Evolutionary conservation across 2,113 vertebrate species (phyloP), one percentile per base, ranked within the genome.

Genomic region (Tricholaema leucomelas): DNA sequence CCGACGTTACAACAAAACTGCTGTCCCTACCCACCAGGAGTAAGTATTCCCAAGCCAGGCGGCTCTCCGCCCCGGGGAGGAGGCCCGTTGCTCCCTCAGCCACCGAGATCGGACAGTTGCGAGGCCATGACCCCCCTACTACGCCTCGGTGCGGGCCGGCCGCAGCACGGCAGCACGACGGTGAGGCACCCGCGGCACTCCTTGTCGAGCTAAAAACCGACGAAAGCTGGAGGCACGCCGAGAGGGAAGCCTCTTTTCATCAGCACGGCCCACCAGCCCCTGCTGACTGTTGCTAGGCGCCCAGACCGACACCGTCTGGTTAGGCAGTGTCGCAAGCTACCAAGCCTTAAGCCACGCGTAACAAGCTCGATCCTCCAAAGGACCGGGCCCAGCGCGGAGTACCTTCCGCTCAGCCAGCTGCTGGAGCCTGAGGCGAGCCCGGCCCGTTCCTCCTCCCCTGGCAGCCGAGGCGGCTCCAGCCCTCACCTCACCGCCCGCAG

Each of bases 1-100:
- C 19, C 3, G 24, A 8, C 33, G 8, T 9, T 4, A 2, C 1
- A 15, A 13, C 38, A 10, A 8, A 31, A 2, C 30, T 13, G 11
- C 20, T 1, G 21, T 21, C 25, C 40, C 8, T 3, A 2, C 25
- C 9, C 64, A 5, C 3, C 35, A 3, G 44, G 7, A 50, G 5
- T 2, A 24, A 1, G 11, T 6, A 4, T 14, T 20, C 13, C 50
- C 67, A 23, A n/a, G 15, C 18, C 10, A 8, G 30, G 7, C 6
- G 6, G 46, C 36, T 11, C 38, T 6, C 30, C 13, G 2, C 36
- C 6, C 23, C 10, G 14, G 33, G 1, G 21, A 15, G 5, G 31
- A 11, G 5, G 10, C 35, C 31, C 33, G 3, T 31, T 6, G 63
- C 25, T 18, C 76, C 9, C 5, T 2, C 44, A 18, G 33, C 21